phyloP scores from a whole-genome alignment of 2,888 invertebrate genomes.

The Serrognathus titanus region DNA sequence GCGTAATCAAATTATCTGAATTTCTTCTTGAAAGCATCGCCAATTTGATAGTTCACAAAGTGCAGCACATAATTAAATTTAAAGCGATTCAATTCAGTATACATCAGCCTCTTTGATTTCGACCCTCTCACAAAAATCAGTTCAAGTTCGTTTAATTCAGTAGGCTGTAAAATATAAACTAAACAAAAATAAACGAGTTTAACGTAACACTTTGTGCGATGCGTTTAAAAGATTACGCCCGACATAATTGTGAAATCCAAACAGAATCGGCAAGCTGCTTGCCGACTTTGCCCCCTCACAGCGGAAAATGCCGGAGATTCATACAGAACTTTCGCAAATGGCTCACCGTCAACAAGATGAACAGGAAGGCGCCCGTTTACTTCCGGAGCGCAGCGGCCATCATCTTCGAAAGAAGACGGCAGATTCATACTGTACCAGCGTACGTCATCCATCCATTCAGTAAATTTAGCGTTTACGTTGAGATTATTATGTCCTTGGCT shows the following conservation, averaged over 20 bases:
- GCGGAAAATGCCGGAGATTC: slow-evolving; percentile 31
- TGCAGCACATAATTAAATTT: too few relatives aligned
- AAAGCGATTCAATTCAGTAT: too few relatives aligned
- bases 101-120: too few relatives aligned
- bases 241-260: slow-evolving; percentile 10
- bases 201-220: background rate
- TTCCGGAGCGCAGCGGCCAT: slow-evolving; percentile 42
- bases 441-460: slow-evolving; percentile 46
- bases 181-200: too few relatives aligned
- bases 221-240: slow-evolving; percentile 10
- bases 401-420: slow-evolving; percentile 40
- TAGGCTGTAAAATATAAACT: too few relatives aligned
- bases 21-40: too few relatives aligned
- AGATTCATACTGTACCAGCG: slow-evolving; percentile 36
- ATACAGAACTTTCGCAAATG: slow-evolving; percentile 38
- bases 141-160: too few relatives aligned
- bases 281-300: slow-evolving; percentile 41
- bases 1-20: too few relatives aligned
- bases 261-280: slow-evolving; percentile 28
- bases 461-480: slow-evolving; percentile 12
- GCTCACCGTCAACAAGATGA: slow-evolving; percentile 35
- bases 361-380: slow-evolving; percentile 35
- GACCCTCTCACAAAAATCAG: too few relatives aligned
- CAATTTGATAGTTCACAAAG: too few relatives aligned
- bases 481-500: slow-evolving; percentile 20